Percentiles rank a stretch among this genome's conserved stretches.
Conservation (phyloP, 1,140 invertebrate species). For the Trypoxylus dichotomus region DNA sequence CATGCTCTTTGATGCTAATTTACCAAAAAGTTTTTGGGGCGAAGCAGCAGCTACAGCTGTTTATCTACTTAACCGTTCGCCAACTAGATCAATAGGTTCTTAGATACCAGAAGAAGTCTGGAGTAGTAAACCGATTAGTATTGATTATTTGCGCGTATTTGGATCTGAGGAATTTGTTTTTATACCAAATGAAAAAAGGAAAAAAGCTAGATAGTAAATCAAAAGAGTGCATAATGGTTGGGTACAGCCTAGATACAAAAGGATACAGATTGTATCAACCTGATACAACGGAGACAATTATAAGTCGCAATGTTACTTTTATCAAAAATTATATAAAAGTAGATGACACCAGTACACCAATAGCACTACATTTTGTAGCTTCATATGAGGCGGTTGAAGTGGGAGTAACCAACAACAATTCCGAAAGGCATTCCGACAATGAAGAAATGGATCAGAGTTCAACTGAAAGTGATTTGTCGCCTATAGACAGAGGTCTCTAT, state of each 20-base stretch:
- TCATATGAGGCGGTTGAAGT: not conserved
- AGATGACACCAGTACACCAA: not conserved
- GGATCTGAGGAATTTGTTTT: not conserved
- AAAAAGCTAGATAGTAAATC: not conserved
- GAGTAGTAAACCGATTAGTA: not conserved
- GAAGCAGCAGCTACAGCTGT: not conserved
- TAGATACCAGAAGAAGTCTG: not conserved
- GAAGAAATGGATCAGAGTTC: not conserved
- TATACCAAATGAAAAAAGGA: not conserved
- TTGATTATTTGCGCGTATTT: not conserved
- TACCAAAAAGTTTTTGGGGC: not conserved
- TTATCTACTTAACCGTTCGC: not conserved
- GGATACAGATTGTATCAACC: not conserved
- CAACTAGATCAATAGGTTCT: not conserved
- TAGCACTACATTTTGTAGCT: not conserved
- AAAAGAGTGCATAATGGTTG: not conserved
- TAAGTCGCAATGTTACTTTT: not conserved
- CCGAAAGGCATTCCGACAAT: not conserved
- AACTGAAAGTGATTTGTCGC: not conserved
- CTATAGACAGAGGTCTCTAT: not conserved
- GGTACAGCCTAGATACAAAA: not conserved
- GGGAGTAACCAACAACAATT: not conserved
- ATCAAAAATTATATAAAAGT: not conserved
- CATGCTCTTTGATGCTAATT: not conserved
- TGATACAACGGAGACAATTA: not conserved